Evolutionary conservation across 2,888 invertebrate genomes (phyloP), one percentile per base, ranked within the genome.

Genomic region (Oasisia sp.): DNA sequence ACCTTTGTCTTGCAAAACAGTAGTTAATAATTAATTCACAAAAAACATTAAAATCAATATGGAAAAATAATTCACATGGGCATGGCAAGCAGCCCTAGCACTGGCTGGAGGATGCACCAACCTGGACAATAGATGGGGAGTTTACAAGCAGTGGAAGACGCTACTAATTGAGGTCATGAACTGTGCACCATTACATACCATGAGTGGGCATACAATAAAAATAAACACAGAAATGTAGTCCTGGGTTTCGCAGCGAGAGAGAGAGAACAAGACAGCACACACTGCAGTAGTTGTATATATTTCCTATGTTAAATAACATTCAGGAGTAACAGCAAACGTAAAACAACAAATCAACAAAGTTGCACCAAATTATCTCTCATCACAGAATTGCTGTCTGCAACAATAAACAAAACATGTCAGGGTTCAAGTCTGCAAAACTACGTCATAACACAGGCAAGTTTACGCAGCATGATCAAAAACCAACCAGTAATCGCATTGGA

Each of bases 231-330:
- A 74, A 19, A 19, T 74, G 14, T 7, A 19, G 27, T n/a, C 27
- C 7, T 74, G 74, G 74, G 27, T 74, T 74, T 27, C 27, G 14
- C 74, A 0, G 5, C 4, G 27, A 74, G 74, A 74, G 27, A 74
- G 74, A 74, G 27, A 27, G 27, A 74, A 74, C 74, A 74, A 74
- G n/a, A 74, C 74, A 74, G n/a, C n/a, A 74, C 74, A 74, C 74
- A 74, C n/a, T 74, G 74, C 74, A 74, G 74, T 74, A 74, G 14
- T 74, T 27, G 14, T 74, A 74, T n/a, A 19, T 74, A 74, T 74
- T 74, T 74, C 74, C 74, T 74, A 27, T 19, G 74, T 74, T 74
- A 74, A 74, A 74, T 74, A 74, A 74, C 74, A 74, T 74, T 74
- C 74, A 74, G n/a, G 38, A 74, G n/a, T 19, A 74, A 74, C 19